Conservation (phyloP, 2,797 vertebrate genomes). For the Sebastes minor region DNA sequence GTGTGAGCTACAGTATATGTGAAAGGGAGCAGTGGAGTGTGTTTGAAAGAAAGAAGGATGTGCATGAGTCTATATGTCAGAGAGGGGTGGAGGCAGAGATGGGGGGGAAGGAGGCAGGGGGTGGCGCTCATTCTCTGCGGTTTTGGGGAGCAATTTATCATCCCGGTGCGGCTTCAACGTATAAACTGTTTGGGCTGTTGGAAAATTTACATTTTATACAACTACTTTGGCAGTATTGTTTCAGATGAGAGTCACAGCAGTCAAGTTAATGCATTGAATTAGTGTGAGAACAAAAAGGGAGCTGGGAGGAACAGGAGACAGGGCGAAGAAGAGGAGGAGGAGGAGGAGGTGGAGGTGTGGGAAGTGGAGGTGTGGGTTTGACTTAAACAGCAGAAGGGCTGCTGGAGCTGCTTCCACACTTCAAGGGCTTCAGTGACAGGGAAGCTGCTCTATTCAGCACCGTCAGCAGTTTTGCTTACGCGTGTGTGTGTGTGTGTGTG, state of each 20-base stretch:
- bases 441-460: conserved; percentile 70
- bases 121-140: conserved; percentile 21
- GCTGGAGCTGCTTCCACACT: conserved; percentile 76
- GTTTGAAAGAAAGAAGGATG: conserved; percentile 54
- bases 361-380: conserved; percentile 48
- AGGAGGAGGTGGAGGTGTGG: not conserved
- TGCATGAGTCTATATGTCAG: conserved; percentile 59
- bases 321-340: conserved; percentile 23
- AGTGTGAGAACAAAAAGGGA: conserved; percentile 58
- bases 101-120: conserved; percentile 43
- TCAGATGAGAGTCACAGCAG: conserved; percentile 53
- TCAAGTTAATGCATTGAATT: conserved; percentile 60
- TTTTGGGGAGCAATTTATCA: conserved; percentile 65
- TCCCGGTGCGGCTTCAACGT: conserved; percentile 21
- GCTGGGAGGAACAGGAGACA: conserved; percentile 35
- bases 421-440: conserved; percentile 80
- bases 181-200: conserved; percentile 57
- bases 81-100: conserved; percentile 41
- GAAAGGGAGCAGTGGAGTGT: conserved; percentile 29
- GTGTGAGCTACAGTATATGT: conserved; percentile 56
- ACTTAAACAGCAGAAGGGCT: conserved; percentile 71
- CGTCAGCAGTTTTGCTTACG: conserved; percentile 70
- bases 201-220: conserved; percentile 64
- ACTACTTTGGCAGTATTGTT: conserved; percentile 45
- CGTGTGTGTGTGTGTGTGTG: not conserved